These are phyloP conservation scores for Spatulosminthurus flaviceps DNA, from an alignment of 2,888 invertebrate species.

Conservation along the genomic window DNA sequence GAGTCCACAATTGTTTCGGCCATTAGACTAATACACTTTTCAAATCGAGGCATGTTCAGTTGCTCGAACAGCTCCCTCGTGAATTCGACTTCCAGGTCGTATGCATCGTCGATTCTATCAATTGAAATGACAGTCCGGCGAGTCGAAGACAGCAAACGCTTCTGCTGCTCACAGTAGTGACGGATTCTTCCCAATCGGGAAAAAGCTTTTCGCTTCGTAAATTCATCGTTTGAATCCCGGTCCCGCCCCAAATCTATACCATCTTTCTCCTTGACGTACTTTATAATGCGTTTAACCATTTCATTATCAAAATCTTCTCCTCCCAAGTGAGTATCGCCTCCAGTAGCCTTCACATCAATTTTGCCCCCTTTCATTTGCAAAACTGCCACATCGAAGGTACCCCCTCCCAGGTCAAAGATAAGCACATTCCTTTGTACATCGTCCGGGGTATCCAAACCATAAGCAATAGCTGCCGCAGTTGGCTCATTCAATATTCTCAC, in stretches of 20 bases:
- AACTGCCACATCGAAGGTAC: conserved; percentile 42
- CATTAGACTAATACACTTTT: conserved; percentile 43
- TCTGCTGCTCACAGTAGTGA: conserved; percentile 35
- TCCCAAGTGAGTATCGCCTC: conserved; percentile 32
- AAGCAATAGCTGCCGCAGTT: conserved; percentile 39
- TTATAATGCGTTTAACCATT: conserved; percentile 31
- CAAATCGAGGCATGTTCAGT: conserved; percentile 35
- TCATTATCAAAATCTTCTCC: conserved; percentile 40
- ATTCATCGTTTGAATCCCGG: neutral
- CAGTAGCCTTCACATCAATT: conserved; percentile 6
- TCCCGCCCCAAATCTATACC: conserved; percentile 28
- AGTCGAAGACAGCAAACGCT: conserved; percentile 11
- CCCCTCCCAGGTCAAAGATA: conserved; percentile 45
- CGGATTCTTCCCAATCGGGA: conserved; percentile 7
- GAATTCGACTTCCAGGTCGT: conserved; percentile 39
- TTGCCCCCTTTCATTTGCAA: neutral
- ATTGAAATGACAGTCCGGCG: neutral
- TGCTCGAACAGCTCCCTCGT: conserved; percentile 47
- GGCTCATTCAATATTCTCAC: conserved; percentile 42
- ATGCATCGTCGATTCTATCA: conserved; percentile 6
- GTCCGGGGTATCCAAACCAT: conserved; percentile 13
- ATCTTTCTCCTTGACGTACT: neutral
- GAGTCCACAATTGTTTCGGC: conserved; percentile 8
- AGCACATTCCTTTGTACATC: conserved; percentile 18
- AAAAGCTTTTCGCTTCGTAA: neutral